Conservation (phyloP, 2,113 vertebrate species). For the Antennarius striatus region DNA sequence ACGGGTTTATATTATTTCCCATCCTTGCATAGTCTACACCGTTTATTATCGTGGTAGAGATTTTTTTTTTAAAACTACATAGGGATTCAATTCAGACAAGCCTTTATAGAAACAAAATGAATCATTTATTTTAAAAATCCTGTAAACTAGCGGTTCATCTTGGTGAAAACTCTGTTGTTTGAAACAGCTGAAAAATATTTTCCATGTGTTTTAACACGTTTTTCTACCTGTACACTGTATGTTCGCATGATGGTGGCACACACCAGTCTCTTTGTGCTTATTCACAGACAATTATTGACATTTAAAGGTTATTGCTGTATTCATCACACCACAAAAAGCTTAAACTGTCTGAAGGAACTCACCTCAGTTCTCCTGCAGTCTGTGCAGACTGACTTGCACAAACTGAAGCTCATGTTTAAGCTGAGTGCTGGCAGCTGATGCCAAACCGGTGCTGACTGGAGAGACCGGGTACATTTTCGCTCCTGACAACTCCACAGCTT, state of each 20-base stretch:
- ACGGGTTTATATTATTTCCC: no score
- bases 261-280: conserved; percentile 15
- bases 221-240: conserved; percentile 4
- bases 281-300: conserved; percentile 45
- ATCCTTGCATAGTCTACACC: no score
- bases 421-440: conserved; percentile 31
- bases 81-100: no score
- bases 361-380: conserved; percentile 21
- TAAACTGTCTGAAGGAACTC: conserved; percentile 19
- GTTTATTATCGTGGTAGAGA: no score
- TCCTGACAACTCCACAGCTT: conserved; percentile 46
- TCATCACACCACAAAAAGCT: conserved; percentile 38
- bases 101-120: no score
- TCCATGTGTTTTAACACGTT: conserved; percentile 6
- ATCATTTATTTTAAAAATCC: no score
- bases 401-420: conserved; percentile 19
- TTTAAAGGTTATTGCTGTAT: conserved; percentile 44
- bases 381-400: conserved; percentile 21
- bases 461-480: conserved; percentile 39
- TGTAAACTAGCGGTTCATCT: no score
- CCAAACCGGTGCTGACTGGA: conserved; percentile 42
- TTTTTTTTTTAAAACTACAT: no score
- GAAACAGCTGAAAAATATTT: conserved; percentile 10
- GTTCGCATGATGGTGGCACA: conserved; percentile 6
- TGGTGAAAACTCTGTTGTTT: conserved; percentile 6